Base-by-base conservation (phyloP, 2,888 invertebrate genomes). In the Lasioglossum zephyrum region DNA sequence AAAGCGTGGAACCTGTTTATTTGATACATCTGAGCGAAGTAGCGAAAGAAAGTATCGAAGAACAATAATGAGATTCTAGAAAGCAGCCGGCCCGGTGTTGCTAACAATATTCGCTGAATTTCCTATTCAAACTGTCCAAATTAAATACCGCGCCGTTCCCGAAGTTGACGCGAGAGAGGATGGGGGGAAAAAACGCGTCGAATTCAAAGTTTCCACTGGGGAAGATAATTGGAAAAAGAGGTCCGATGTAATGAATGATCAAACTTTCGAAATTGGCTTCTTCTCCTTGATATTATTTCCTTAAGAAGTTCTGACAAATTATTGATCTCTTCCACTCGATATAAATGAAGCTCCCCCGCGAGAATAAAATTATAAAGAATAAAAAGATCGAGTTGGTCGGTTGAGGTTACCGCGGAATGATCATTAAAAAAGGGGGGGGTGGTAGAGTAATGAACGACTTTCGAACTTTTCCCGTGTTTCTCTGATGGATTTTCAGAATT, bases 181-280 rank as follows among this genome's bases (percentile, higher is more conserved):
- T 9, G 57, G 9, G 22, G 39, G 39, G 39, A 22, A 9, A 39
- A 69, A 36, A 36, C 36, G 18, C 69, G 3, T 39, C 39, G 39
- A 39, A 39, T 69, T 22, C 22, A 69, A 69, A 69, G 69, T 22
- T 36, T 39, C 39, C 11, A 9, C 22, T 22, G 2, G 6, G 63
- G 2, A 39, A 69, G 69, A 39, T 69, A 69, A 39, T 69, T 69
- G 69, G 9, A 39, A 69, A 69, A 39, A 69, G 22, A 22, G 69
- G 69, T 16, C 31, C 73, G 16, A 47, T 41, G 73, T 31, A 31
- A 47, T 8, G 44, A 47, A 47, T 73, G 41, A 73, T 47, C 39
- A 41, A 47, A 73, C 73, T 41, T 73, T 39, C 69, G 69, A 69
- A 69, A 69, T 69, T 73, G 39, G 73, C 47, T 73, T 31, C 26